These are phyloP conservation scores for Xanthia icteritia DNA, from an alignment of 2,888 invertebrate genomes.

Conservation along the genomic window DNA sequence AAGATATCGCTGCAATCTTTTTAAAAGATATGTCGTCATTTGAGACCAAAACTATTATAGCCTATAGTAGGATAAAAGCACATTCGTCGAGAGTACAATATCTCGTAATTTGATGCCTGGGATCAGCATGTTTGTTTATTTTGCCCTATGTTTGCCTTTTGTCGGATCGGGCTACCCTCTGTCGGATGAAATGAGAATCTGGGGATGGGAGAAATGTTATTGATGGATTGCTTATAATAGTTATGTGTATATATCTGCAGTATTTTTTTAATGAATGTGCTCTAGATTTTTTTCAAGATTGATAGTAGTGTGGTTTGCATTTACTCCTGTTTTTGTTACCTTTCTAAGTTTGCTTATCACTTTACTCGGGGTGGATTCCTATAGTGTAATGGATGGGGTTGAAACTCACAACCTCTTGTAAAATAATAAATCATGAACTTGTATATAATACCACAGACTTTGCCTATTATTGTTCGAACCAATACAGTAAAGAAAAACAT, in stretches of 20 bases:
- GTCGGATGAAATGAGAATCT: conserved; percentile 33
- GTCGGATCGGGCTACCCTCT: conserved; percentile 34
- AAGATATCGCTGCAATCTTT: conserved; percentile 42
- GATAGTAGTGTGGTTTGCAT: neutral
- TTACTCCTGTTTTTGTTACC: neutral
- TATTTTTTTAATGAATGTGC: neutral
- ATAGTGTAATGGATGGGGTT: neutral
- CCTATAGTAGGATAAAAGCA: conserved; percentile 39
- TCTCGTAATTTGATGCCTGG: conserved; percentile 72
- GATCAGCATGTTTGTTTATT: conserved; percentile 72
- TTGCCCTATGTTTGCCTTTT: conserved; percentile 57
- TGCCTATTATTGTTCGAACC: neutral
- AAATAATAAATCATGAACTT: too few relatives aligned
- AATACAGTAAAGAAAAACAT: neutral
- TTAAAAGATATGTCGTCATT: conserved; percentile 56
- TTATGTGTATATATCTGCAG: conserved; percentile 1
- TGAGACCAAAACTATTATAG: conserved; percentile 60
- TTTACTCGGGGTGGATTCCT: neutral
- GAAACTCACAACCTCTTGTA: neutral
- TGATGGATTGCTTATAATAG: conserved; percentile 36
- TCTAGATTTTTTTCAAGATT: conserved; percentile 25
- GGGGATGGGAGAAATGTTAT: conserved; percentile 17
- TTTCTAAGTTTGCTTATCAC: neutral
- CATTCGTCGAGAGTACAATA: conserved; percentile 61
- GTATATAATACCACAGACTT: neutral